Base-by-base conservation (phyloP, 2,797 vertebrate species). In the Halcyon chelicuti region DNA sequence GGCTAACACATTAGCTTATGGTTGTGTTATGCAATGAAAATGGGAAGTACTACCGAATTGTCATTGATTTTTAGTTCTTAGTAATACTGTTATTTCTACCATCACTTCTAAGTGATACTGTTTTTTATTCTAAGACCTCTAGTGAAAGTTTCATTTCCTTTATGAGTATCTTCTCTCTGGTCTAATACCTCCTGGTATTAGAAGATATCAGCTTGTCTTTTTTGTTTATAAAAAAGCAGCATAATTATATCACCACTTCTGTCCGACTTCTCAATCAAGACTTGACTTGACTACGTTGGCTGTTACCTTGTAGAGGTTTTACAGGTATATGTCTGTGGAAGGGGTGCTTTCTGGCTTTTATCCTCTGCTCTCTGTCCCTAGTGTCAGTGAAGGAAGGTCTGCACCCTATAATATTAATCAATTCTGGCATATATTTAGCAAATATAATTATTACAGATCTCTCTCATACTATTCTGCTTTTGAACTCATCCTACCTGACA, bases 361-460 rank as follows among this genome's bases (percentile, higher is more conserved):
- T 89, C 42, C 22, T 81, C 73, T 66, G 23, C 12, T 91, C 9
- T 67, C 66, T 42, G 37, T 16, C 46, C 75, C 47, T 65, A n/a
- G 23, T n/a, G 39, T 73, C 72, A 79, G 33, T n/a, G 47, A 84
- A 81, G 55, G 51, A 86, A 91, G 57, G 9, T 86, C 90, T 96
- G 90, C 47, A 57, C 39, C 90, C 42, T 73, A 65, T 88, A 94
- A 84, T 44, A 91, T 83, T 90, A 95, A 93, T 96, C 4, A 90
- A 79, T 88, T 88, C 82, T 94, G 84, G 51, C 75, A 62, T 90
- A 58, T 91, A 76, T 88, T 81, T 91, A 85, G 67, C 31, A 94
- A 95, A 75, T 94, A 55, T 72, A 33, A 74, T 91, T 93, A 97
- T 68, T 93, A 88, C 76, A 66, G 51, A 46, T 86, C 62, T 93